A percentile compares a stretch with the other conserved stretches of the same genome.
These are phyloP conservation scores for Drosophila stalkeri DNA, from an alignment of 2,888 invertebrate genomes.

Conservation along the genomic window DNA sequence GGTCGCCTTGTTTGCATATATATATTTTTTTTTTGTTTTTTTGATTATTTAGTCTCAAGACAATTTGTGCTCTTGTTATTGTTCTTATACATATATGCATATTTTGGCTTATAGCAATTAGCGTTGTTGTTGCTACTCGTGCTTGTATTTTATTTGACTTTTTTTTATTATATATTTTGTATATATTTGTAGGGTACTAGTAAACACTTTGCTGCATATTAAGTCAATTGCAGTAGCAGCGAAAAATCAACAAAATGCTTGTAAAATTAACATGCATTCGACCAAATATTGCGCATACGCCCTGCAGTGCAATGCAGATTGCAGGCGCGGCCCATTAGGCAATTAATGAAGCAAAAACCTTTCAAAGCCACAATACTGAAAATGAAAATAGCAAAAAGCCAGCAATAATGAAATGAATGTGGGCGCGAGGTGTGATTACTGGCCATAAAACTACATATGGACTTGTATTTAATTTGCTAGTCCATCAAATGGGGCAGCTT, in stretches of 20 bases:
- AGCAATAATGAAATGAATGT: slow-evolving; percentile 38
- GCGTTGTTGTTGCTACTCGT: slow-evolving; percentile 37
- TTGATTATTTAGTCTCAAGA: slow-evolving; percentile 18
- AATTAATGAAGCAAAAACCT: slow-evolving; percentile 72
- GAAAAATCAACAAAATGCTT: slow-evolving; percentile 27
- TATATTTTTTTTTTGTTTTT: slow-evolving; percentile 3
- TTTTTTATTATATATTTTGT: slow-evolving; percentile 28
- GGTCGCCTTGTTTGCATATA: slow-evolving; percentile 69
- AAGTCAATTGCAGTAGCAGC: slow-evolving; percentile 32
- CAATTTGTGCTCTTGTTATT: slow-evolving; percentile 8
- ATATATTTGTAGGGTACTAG: slow-evolving; percentile 40
- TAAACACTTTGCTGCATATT: slow-evolving; percentile 35
- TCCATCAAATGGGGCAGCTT: slow-evolving; percentile 25
- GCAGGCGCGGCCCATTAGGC: slow-evolving; percentile 76
- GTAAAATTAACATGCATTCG: slow-evolving; percentile 16
- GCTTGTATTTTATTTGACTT: slow-evolving; percentile 57
- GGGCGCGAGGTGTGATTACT: slow-evolving; percentile 49
- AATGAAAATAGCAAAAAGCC: slow-evolving; percentile 13
- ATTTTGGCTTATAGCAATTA: slow-evolving; percentile 17
- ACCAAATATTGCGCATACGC: slow-evolving; percentile 59
- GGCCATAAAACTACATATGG: slow-evolving; percentile 6
- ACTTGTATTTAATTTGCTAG: background rate
- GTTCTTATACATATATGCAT: slow-evolving; percentile 5
- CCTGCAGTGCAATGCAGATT: slow-evolving; percentile 50
- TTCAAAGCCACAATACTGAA: slow-evolving; percentile 20